A percentile compares a stretch with the other conserved stretches of the same genome.
These are phyloP conservation scores for Morpho helenor DNA, from an alignment of 2,888 invertebrate species.

Conservation along the genomic window DNA sequence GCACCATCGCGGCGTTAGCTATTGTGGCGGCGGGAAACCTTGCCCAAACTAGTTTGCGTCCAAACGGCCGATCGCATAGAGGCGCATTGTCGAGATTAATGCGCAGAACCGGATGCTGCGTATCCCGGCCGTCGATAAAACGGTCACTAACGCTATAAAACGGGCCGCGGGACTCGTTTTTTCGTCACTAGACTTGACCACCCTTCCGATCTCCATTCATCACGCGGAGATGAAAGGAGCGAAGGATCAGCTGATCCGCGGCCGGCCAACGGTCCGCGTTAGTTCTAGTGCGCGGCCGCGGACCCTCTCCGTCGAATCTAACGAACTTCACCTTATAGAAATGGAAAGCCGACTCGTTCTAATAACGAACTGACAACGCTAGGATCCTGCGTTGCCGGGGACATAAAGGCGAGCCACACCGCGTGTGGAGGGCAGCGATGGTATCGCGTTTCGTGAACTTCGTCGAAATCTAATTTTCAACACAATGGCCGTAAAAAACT, in stretches of 20 bases:
- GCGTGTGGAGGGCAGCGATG: conserved; percentile 55
- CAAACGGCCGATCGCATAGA: conserved; percentile 64
- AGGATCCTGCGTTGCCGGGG: conserved; percentile 55
- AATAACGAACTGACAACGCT: conserved; percentile 53
- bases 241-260: conserved; percentile 64
- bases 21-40: conserved; percentile 55
- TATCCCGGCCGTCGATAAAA: conserved; percentile 63
- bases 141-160: conserved; percentile 64
- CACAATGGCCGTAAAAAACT: conserved; percentile 76
- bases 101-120: conserved; percentile 76
- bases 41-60: conserved; percentile 68
- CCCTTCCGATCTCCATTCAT: conserved; percentile 63
- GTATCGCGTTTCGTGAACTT: conserved; percentile 73
- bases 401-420: conserved; percentile 46
- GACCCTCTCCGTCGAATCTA: conserved; percentile 50
- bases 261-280: conserved; percentile 31
- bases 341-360: conserved; percentile 72
- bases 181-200: conserved; percentile 58
- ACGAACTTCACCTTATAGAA: conserved; percentile 65
- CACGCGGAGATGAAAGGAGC: conserved; percentile 61
- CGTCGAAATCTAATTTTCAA: conserved; percentile 74
- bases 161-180: conserved; percentile 62
- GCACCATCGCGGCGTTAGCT: conserved; percentile 49
- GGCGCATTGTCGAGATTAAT: conserved; percentile 65
- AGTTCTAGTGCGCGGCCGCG: conserved; percentile 62